Evolutionary conservation across 2,888 invertebrate genomes (phyloP), one percentile per base, ranked within the genome.

Genomic region (Drosophila algonquin): DNA sequence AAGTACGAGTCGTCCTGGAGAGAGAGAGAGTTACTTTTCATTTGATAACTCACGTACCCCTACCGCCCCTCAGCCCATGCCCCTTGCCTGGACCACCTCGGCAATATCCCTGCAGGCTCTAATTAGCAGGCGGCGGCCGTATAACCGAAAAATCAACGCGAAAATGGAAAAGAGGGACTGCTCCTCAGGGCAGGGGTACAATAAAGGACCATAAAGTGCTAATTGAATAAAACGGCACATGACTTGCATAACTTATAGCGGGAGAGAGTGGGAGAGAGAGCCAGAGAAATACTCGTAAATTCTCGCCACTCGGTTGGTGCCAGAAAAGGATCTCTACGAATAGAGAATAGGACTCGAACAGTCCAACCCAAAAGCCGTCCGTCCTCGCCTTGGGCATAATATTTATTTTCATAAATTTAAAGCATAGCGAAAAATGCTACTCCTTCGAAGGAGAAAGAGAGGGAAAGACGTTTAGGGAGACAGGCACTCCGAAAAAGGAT

Each of bases 201-300:
- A 85, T 90, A 89, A 89, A 84, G 86, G 90, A 81, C 90, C 89
- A 86, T 89, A 88, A 90, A 83, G 79, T 85, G 83, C 90, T 90
- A 90, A 90, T 90, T 90, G 90, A 90, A 90, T 91, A 91, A 90
- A 89, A 89, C 80, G 89, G 90, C 81, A 90, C 90, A 91, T 90
- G 90, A 90, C 88, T 82, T 81, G 91, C 90, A 89, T 85, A 91
- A 91, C 90, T 89, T 88, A 89, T 90, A 89, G 87, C 89, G 84
- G 82, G 81, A 80, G 67, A 70, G 73, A 81, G 27, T 0, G 27
- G 6, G 27, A 72, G 78, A 56, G 70, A 72, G 74, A 64, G 10
- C 67, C 77, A 59, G 69, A 72, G 73, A 67, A 62, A 67, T 73
- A 30, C 30, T 30, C 30, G 30, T 8, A 70, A 68, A 63, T 69